A percentile compares a stretch with the other conserved stretches of the same genome.
phyloP scores from a whole-genome alignment of 2,797 vertebrate genomes.

The Sarcophilus harrisii region DNA sequence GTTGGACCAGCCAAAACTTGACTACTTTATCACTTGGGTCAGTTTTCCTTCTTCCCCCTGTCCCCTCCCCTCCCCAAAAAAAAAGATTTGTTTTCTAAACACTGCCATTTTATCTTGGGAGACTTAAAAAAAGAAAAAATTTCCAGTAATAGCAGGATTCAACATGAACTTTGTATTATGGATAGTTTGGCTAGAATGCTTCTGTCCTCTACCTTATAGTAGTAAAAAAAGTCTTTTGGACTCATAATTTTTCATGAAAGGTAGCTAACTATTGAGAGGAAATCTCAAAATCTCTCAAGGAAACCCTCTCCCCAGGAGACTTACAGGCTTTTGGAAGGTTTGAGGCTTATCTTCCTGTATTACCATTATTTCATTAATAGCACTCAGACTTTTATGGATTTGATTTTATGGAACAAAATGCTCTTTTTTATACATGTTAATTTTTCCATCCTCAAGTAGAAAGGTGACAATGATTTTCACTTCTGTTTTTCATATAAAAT shows the following conservation, averaged over 20 bases:
- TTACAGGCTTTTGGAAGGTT: conserved; percentile 22
- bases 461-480: not conserved
- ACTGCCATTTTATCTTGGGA: not conserved
- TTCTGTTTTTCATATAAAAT: conserved; percentile 12
- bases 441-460: conserved; percentile 23
- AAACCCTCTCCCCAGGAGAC: not conserved
- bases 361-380: not conserved
- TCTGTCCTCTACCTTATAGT: not conserved
- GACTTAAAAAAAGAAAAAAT: not conserved
- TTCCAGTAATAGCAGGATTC: conserved; percentile 10
- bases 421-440: not conserved
- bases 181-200: not conserved
- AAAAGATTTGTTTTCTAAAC: conserved; percentile 28
- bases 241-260: not conserved
- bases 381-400: conserved; percentile 15
- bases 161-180: conserved; percentile 15
- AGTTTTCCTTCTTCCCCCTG: not conserved
- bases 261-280: not conserved
- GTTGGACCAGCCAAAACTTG: not conserved
- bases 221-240: conserved; percentile 13
- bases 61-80: not conserved
- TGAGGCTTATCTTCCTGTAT: conserved; percentile 37
- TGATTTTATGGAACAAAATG: conserved; percentile 16
- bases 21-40: conserved; percentile 22
- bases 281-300: conserved; percentile 17